A percentile compares a stretch with the other conserved stretches of the same genome.
Conservation (phyloP, 2,888 invertebrate genomes). For the Caenorhabditis becei region DNA sequence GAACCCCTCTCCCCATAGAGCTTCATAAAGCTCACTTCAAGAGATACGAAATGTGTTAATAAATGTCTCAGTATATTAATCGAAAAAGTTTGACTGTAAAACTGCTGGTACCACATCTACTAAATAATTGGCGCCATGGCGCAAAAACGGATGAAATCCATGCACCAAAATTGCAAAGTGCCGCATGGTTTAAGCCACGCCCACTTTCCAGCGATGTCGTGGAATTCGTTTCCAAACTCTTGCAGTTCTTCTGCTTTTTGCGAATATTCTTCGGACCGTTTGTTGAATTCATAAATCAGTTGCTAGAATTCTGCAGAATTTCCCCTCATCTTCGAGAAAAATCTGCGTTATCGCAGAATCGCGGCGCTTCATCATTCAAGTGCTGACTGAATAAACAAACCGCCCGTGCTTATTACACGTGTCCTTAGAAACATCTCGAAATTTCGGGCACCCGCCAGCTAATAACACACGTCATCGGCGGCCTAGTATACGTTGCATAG, state of each 20-base stretch:
- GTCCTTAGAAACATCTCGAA: slow-evolving; percentile 33
- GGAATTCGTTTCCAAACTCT: background rate
- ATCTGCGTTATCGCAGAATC: background rate
- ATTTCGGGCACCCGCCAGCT: slow-evolving; percentile 15
- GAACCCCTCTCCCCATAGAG: too few relatives aligned
- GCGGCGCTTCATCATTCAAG: background rate
- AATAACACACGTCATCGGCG: slow-evolving; percentile 37
- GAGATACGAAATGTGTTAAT: too few relatives aligned
- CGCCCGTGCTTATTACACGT: slow-evolving; percentile 22
- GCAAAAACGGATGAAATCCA: background rate
- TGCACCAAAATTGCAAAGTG: background rate
- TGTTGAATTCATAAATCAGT: too few relatives aligned
- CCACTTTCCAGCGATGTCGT: background rate
- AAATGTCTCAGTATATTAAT: too few relatives aligned
- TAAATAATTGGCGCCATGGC: background rate
- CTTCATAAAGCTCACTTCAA: too few relatives aligned
- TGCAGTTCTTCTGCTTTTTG: background rate
- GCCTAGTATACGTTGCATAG: slow-evolving; percentile 49
- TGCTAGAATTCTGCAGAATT: too few relatives aligned
- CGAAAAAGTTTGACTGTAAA: too few relatives aligned
- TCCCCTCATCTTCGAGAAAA: too few relatives aligned
- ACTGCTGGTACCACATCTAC: too few relatives aligned
- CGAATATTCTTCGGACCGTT: background rate
- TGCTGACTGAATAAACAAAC: slow-evolving; percentile 3
- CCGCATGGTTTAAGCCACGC: slow-evolving; percentile 8